Conservation (phyloP, 2,888 invertebrate species). For the Athrips mouffetella region DNA sequence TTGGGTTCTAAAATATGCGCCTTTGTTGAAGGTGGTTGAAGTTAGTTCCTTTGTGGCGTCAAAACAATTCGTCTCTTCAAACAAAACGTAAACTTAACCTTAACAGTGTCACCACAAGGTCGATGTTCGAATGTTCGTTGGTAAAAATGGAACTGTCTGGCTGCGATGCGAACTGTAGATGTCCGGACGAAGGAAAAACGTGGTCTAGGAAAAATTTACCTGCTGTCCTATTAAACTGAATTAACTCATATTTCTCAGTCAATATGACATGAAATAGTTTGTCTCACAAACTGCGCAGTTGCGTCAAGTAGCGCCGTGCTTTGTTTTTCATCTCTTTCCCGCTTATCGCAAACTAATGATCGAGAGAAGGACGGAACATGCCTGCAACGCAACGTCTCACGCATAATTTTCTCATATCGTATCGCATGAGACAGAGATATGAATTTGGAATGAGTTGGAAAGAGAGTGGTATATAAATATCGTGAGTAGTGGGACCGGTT, state of each 20-base stretch:
- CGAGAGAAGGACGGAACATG: background rate
- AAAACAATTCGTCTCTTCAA: constrained; percentile 1
- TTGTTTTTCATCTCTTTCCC: background rate
- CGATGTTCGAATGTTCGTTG: background rate
- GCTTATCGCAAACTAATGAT: background rate
- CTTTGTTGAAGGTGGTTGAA: too few relatives aligned
- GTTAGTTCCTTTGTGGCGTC: background rate
- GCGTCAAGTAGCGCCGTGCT: background rate
- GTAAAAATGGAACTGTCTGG: too few relatives aligned
- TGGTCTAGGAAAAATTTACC: background rate
- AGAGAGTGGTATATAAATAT: background rate
- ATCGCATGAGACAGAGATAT: background rate
- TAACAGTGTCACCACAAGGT: background rate
- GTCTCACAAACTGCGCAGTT: background rate
- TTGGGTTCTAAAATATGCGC: background rate
- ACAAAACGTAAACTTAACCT: background rate
- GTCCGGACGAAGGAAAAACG: too few relatives aligned
- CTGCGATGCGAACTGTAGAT: too few relatives aligned
- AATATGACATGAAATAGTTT: background rate
- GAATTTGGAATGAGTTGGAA: background rate
- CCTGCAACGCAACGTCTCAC: constrained; percentile 4
- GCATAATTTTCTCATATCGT: background rate
- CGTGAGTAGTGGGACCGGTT: background rate
- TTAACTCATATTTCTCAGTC: background rate
- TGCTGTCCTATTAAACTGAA: background rate